These are phyloP conservation scores for Tanypteryx hageni DNA, from an alignment of 2,888 invertebrate species.

Conservation along the genomic window DNA sequence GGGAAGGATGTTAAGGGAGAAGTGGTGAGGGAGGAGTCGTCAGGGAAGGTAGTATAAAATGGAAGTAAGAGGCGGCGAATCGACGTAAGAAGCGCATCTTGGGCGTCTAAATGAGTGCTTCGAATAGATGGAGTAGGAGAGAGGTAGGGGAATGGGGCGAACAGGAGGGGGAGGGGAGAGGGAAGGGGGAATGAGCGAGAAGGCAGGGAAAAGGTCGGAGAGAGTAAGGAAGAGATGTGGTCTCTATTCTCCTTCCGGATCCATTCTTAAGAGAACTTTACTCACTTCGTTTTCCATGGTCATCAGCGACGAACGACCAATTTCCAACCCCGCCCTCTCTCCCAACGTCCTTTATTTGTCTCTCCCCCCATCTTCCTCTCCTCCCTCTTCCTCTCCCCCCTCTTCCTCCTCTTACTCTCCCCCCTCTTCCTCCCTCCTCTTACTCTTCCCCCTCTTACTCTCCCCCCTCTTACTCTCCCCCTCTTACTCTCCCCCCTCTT, in stretches of 20 bases:
- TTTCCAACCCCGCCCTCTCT: constrained; percentile 8
- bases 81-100: too few species aligned
- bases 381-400: constrained; percentile 22
- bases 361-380: background rate
- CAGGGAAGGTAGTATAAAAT: background rate
- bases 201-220: background rate
- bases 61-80: too few species aligned
- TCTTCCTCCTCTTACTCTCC: background rate
- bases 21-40: too few species aligned
- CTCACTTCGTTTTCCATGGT: constrained; percentile 40
- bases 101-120: background rate
- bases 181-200: background rate
- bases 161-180: background rate
- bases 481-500: background rate
- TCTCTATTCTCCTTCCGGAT: background rate
- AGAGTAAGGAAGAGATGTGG: background rate
- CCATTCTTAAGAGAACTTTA: constrained; percentile 33
- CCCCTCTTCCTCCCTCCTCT: background rate
- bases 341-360: constrained; percentile 22
- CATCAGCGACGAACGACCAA: constrained; percentile 36
- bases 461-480: constrained; percentile 20
- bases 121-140: background rate
- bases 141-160: too few species aligned
- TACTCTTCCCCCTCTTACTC: constrained; percentile 1
- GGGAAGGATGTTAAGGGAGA: background rate